Percentiles rank a stretch among this genome's conserved stretches.
Conservation (phyloP, 2,888 invertebrate species). For the Pycnomerus fuliginosus region DNA sequence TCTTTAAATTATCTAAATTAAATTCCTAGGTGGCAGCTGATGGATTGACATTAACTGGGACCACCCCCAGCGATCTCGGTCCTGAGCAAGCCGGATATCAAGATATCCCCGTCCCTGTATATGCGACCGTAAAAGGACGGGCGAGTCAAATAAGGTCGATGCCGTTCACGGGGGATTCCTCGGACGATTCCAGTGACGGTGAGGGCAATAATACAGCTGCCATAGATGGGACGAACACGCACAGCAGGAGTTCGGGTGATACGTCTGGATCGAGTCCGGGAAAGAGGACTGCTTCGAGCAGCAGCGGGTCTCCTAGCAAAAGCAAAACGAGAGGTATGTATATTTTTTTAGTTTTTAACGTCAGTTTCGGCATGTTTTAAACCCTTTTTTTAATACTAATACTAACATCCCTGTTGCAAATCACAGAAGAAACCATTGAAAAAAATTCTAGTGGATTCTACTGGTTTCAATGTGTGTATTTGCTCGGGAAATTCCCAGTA, state of each 20-base stretch:
- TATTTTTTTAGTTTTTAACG: neutral
- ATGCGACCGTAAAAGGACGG: slow-evolving; percentile 93
- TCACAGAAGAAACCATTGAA: too few relatives aligned
- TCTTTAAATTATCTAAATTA: too few relatives aligned
- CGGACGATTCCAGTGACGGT: slow-evolving; percentile 92
- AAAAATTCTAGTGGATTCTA: too few relatives aligned
- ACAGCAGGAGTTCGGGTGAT: slow-evolving; percentile 83
- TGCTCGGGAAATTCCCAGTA: too few relatives aligned
- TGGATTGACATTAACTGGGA: slow-evolving; percentile 54
- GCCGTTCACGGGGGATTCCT: slow-evolving; percentile 94
- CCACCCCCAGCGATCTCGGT: slow-evolving; percentile 49
- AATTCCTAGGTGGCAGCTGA: slow-evolving; percentile 57
- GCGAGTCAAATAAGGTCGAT: slow-evolving; percentile 95
- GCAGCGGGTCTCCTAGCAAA: slow-evolving; percentile 78
- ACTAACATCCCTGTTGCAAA: too few relatives aligned
- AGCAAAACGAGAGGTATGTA: slow-evolving; percentile 75
- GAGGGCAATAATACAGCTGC: slow-evolving; percentile 62
- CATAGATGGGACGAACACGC: slow-evolving; percentile 59
- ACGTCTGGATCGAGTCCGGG: slow-evolving; percentile 83
- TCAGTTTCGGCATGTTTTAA: too few relatives aligned
- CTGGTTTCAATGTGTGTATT: too few relatives aligned
- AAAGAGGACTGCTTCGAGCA: slow-evolving; percentile 65
- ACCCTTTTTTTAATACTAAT: too few relatives aligned
- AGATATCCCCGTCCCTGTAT: slow-evolving; percentile 91
- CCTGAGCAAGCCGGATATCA: slow-evolving; percentile 74